Conservation (phyloP, 2,113 vertebrate species). For the Chlorodrepanis virens region DNA sequence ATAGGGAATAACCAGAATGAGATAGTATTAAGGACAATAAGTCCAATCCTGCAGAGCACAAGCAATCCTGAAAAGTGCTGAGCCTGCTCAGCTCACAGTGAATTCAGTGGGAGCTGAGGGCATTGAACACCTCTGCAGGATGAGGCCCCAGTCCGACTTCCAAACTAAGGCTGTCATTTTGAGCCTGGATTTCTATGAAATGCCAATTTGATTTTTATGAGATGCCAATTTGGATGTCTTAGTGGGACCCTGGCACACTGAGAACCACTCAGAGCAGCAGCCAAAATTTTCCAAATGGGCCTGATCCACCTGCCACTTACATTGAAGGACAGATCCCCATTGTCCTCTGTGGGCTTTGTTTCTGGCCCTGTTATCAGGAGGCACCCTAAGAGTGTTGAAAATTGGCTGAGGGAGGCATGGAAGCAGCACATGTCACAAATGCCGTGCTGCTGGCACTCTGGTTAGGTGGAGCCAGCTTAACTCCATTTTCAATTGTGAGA, state of each 20-base stretch:
- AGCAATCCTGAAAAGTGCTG: constrained; percentile 45
- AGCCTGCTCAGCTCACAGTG: not conserved
- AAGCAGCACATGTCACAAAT: constrained; percentile 32
- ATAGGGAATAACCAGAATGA: constrained; percentile 73
- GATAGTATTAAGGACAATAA: constrained; percentile 73
- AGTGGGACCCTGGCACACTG: constrained; percentile 2
- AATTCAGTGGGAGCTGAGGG: constrained; percentile 8
- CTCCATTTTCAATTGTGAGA: constrained; percentile 35
- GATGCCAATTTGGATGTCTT: constrained; percentile 62
- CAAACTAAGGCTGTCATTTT: constrained; percentile 53
- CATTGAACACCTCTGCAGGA: constrained; percentile 30
- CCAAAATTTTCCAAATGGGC: not conserved
- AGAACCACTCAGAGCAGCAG: not conserved
- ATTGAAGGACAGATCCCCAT: constrained; percentile 12
- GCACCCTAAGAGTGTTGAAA: constrained; percentile 6
- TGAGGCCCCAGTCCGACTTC: constrained; percentile 27
- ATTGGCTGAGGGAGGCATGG: constrained; percentile 17
- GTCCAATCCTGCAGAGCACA: constrained; percentile 45
- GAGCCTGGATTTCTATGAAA: constrained; percentile 56
- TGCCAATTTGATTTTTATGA: constrained; percentile 61
- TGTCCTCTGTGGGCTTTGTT: not conserved
- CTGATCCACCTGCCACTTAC: constrained; percentile 31
- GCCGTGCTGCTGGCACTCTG: constrained; percentile 7
- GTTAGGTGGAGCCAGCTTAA: constrained; percentile 53
- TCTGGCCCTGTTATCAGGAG: constrained; percentile 24